A percentile compares a stretch with the other conserved stretches of the same genome.
These are phyloP conservation scores for Dynastes tityus DNA, from an alignment of 2,888 invertebrate species.

Conservation along the genomic window DNA sequence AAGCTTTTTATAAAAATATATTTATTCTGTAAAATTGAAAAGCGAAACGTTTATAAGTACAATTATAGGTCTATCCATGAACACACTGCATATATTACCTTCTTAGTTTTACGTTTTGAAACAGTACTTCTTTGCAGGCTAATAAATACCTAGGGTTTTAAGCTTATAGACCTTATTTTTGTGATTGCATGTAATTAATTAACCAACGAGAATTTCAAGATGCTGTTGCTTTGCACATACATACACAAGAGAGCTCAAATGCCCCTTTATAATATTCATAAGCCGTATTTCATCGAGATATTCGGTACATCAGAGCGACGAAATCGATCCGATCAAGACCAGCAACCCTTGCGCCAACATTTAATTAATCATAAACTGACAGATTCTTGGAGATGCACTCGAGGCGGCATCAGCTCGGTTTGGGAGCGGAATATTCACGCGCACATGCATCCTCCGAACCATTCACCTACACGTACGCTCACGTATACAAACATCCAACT, in stretches of 20 bases:
- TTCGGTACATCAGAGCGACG: constrained; percentile 36
- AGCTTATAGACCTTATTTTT: no score
- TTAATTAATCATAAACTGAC: constrained; percentile 56
- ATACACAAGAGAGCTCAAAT: background rate
- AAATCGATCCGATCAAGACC: constrained; percentile 21
- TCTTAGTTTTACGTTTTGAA: no score
- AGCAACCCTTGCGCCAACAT: constrained; percentile 39
- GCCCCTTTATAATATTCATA: constrained; percentile 5
- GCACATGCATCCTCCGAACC: background rate
- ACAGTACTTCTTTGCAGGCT: no score
- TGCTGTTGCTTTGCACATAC: no score
- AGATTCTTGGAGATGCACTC: constrained; percentile 47
- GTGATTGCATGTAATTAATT: no score
- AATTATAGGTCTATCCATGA: no score
- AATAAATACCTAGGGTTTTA: no score
- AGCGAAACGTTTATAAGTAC: no score
- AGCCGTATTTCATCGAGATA: constrained; percentile 24
- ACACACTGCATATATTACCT: no score
- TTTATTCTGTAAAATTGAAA: no score
- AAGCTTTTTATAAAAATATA: no score
- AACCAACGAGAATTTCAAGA: no score
- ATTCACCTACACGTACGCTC: background rate
- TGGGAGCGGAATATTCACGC: constrained; percentile 42
- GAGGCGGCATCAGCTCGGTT: constrained; percentile 26
- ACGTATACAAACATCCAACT: constrained; percentile 6